Evolutionary conservation across 2,888 invertebrate genomes (phyloP), one percentile per base, ranked within the genome.

Genomic region (Suillia variegata): DNA sequence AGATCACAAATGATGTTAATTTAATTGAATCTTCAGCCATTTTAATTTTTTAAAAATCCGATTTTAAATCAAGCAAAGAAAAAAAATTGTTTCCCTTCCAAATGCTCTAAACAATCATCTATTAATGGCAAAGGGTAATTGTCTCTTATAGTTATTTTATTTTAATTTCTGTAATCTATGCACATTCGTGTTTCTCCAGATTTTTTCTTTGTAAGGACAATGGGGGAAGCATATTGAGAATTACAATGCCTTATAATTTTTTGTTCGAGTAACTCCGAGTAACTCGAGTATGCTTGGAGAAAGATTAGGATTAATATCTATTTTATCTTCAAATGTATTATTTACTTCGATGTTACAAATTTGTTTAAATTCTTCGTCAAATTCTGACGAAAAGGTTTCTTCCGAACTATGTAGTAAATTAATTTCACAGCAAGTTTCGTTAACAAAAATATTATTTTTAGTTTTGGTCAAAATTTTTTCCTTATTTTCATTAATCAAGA

Each of bases 1-100:
- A 65, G 10, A 67, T 67, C 4, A 68, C 65, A 60, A 68, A 67
- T 6, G 67, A 61, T 12, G 63, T 69, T 22, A 45, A 69, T 31
- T 62, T 62, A 2, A 61, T 61, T 1, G 68, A 70, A 10, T 67
- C 56, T 12, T 62, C 59, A 4, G 58, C 50, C 17, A 68, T 52
- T 2, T 42, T 52, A 4, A 69, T 58, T 17, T 67, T 67, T 38
- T 65, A 56, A 42, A 68, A 69, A n/a, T 65, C 67, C 33, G 62
- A 60, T 45, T 57, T 62, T 20, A 68, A 52, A 33, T 70, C 69
- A 2, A 70, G 51, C 3, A 62, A 18, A 2, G 62, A 59, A 58
- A 45, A 67, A 69, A 42, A 59, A 63, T 6, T 49, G 48, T 22
- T 70, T 70, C 8, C 59, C 61, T 2, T 51, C 48, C 15, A 67